A percentile compares a stretch with the other conserved stretches of the same genome.
These are phyloP conservation scores for Pteropus rufus DNA, from an alignment of 2,797 vertebrate species.

Conservation along the genomic window DNA sequence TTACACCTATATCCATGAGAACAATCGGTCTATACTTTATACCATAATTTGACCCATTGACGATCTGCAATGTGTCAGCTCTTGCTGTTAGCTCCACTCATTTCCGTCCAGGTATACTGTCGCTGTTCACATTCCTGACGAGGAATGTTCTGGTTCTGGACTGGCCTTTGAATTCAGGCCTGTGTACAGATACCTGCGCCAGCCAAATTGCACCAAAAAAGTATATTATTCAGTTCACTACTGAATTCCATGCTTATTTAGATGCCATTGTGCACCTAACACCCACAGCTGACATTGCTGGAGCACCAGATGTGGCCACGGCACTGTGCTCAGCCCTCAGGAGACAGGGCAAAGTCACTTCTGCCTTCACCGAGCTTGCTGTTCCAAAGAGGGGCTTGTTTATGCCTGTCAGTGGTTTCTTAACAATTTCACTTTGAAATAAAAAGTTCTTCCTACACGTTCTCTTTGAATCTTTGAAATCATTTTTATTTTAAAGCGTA, in stretches of 20 bases:
- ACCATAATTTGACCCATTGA: not conserved
- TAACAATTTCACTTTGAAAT: not conserved
- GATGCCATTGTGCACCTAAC: not conserved
- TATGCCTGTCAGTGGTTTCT: not conserved
- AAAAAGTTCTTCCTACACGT: not conserved
- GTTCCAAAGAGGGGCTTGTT: not conserved
- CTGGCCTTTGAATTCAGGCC: not conserved
- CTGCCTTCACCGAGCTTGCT: fast-evolving
- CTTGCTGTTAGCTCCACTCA: no score
- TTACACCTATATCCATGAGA: not conserved
- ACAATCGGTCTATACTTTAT: not conserved
- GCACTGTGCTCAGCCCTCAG: no score
- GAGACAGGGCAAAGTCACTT: not conserved
- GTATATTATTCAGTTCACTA: not conserved
- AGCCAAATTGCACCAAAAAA: not conserved
- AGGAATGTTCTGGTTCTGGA: not conserved
- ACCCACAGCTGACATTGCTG: not conserved
- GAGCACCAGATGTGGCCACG: not conserved
- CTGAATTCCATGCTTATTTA: not conserved
- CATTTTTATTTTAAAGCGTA: not conserved
- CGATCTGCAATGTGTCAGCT: not conserved
- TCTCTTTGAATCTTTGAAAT: not conserved
- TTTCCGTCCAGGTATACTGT: fast-evolving
- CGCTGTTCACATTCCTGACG: not conserved
- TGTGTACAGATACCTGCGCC: not conserved